A percentile compares a stretch with the other conserved stretches of the same genome.
phyloP scores from a whole-genome alignment of 2,888 invertebrate genomes.

The Troglohyphantes excavatus region DNA sequence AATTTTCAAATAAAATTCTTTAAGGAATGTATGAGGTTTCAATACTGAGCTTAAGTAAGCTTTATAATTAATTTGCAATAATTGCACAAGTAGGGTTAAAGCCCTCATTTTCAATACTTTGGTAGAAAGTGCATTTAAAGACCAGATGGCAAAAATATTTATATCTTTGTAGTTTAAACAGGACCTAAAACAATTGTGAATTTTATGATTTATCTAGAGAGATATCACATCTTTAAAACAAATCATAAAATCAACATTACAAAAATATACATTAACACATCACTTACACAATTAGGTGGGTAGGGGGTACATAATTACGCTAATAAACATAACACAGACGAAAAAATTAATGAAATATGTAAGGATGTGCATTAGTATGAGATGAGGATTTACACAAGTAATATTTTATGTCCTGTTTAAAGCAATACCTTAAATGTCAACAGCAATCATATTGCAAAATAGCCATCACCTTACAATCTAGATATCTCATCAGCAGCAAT shows the following conservation, averaged over 20 bases:
- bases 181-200: constrained; percentile 53
- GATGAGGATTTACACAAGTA: constrained; percentile 25
- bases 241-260: constrained; percentile 19
- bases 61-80: constrained; percentile 51
- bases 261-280: constrained; percentile 26
- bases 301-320: constrained; percentile 10
- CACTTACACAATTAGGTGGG: constrained; percentile 14
- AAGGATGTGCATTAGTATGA: constrained; percentile 28
- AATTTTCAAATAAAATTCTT: not conserved
- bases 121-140: constrained; percentile 75
- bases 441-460: constrained; percentile 75
- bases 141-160: constrained; percentile 76
- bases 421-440: constrained; percentile 64
- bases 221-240: constrained; percentile 18
- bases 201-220: constrained; percentile 23
- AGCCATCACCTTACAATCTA: constrained; percentile 64
- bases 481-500: constrained; percentile 60
- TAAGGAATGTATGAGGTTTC: constrained; percentile 70
- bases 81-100: constrained; percentile 67
- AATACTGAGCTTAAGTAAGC: constrained; percentile 54
- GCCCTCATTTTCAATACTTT: constrained; percentile 65
- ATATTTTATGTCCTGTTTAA: constrained; percentile 72
- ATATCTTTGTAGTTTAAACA: constrained; percentile 64
- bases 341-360: constrained; percentile 8
- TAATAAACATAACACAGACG: constrained; percentile 1